These are phyloP conservation scores for Melinaea menophilus DNA, from an alignment of 2,888 invertebrate genomes.

Conservation along the genomic window DNA sequence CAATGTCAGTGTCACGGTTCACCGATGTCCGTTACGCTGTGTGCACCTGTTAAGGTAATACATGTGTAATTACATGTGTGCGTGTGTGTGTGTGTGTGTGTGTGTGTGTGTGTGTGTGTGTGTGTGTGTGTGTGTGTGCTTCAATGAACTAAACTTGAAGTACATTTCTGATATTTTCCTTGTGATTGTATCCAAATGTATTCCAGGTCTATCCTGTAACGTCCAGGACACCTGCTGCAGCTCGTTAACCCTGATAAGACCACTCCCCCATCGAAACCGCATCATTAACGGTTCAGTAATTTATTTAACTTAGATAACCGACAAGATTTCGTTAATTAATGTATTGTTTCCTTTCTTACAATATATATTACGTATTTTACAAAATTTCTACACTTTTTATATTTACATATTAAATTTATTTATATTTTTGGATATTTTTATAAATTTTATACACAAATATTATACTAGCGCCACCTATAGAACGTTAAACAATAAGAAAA, in stretches of 20 bases:
- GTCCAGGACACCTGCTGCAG: constrained; percentile 32
- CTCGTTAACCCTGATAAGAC: constrained; percentile 36
- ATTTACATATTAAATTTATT: constrained; percentile 4
- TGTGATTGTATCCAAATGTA: too few relatives aligned
- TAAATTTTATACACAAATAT: too few relatives aligned
- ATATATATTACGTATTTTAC: too few relatives aligned
- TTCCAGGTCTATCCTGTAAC: constrained; percentile 7
- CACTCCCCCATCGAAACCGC: constrained; percentile 45
- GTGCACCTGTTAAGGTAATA: constrained; percentile 70
- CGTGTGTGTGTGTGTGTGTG: constrained; percentile 33
- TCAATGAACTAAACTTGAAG: constrained; percentile 47
- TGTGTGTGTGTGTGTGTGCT: constrained; percentile 47
- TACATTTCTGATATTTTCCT: not conserved
- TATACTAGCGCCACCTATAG: too few relatives aligned
- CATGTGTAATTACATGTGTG: constrained; percentile 69
- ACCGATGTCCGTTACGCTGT: constrained; percentile 64
- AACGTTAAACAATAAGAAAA: too few relatives aligned
- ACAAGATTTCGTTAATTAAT: constrained; percentile 34
- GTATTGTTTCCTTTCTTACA: not conserved
- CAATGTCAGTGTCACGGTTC: constrained; percentile 41
- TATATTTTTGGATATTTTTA: too few relatives aligned
- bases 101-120: constrained; percentile 47
- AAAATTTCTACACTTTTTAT: too few relatives aligned
- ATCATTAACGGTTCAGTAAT: constrained; percentile 57
- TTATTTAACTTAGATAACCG: constrained; percentile 55